Conservation (phyloP, 2,797 vertebrate species). For the Erpetoichthys calabaricus region DNA sequence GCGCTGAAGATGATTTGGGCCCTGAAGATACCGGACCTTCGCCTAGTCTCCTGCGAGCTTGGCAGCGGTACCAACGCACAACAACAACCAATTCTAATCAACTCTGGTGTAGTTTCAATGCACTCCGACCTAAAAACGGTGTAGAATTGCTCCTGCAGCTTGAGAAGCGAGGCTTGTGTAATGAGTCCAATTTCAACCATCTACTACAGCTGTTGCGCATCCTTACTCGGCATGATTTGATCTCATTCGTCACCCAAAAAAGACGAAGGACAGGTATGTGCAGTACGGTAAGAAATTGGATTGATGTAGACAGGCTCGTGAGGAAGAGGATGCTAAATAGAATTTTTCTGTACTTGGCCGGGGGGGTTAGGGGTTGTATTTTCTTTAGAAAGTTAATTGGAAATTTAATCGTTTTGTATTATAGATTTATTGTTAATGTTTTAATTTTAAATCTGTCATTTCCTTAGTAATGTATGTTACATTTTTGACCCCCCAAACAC, state of each 20-base stretch:
- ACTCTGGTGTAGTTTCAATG: conserved; percentile 18
- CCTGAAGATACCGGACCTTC: conserved; percentile 19
- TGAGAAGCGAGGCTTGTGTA: conserved; percentile 61
- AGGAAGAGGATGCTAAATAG: background rate
- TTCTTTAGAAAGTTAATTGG: background rate
- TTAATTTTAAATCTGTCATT: no score
- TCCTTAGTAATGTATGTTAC: no score
- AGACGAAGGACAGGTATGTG: conserved; percentile 60
- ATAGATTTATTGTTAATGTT: no score
- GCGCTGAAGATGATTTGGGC: conserved; percentile 18
- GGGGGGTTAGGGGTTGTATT: background rate
- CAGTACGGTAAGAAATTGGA: background rate
- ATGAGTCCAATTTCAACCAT: conserved; percentile 63
- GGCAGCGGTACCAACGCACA: conserved; percentile 34
- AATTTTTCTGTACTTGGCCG: background rate
- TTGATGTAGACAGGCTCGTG: no score
- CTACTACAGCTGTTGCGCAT: conserved; percentile 68
- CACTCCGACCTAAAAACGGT: conserved; percentile 51
- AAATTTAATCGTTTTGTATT: no score
- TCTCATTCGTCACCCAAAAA: conserved; percentile 66
- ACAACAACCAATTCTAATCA: conserved; percentile 1
- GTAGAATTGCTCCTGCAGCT: conserved; percentile 66
- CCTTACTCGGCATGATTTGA: conserved; percentile 72
- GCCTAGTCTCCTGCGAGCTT: conserved; percentile 41
- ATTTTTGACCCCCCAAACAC: no score